Evolutionary conservation across 2,113 vertebrate genomes (phyloP).

Genomic region (Vidua chalybeata): DNA sequence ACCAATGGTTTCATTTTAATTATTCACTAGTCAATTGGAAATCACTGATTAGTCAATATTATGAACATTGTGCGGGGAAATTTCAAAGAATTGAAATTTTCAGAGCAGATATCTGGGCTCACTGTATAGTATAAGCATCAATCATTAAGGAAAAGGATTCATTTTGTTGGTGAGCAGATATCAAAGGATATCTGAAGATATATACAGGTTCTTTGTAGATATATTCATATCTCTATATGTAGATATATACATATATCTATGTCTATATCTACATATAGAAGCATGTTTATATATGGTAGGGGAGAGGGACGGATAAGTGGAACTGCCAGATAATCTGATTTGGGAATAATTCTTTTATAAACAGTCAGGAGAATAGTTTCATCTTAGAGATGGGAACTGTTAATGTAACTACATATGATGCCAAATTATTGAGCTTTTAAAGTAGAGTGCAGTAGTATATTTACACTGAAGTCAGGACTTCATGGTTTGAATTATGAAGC

Average conservation of each 20-base stretch:
- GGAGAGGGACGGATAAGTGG: not conserved
- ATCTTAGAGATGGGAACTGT: not conserved
- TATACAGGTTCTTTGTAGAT: too few species aligned
- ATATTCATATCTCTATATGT: too few species aligned
- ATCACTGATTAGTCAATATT: not conserved
- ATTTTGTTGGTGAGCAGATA: not conserved
- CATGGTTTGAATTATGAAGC: not conserved
- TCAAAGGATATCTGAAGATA: not conserved
- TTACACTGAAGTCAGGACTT: not conserved
- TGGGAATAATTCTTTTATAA: not conserved
- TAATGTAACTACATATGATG: not conserved
- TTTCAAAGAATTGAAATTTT: not conserved
- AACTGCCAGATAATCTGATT: not conserved
- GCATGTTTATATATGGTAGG: not conserved
- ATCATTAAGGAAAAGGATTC: not conserved
- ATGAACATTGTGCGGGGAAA: not conserved
- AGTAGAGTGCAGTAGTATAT: not conserved
- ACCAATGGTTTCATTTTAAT: not conserved
- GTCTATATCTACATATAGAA: not conserved
- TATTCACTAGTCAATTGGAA: not conserved
- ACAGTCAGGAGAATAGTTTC: not conserved
- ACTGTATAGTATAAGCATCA: not conserved
- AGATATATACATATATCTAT: too few species aligned
- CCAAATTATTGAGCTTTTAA: not conserved
- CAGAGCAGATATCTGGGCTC: not conserved